These are phyloP conservation scores for Hemaris fuciformis DNA, from an alignment of 2,888 invertebrate genomes.

Conservation along the genomic window DNA sequence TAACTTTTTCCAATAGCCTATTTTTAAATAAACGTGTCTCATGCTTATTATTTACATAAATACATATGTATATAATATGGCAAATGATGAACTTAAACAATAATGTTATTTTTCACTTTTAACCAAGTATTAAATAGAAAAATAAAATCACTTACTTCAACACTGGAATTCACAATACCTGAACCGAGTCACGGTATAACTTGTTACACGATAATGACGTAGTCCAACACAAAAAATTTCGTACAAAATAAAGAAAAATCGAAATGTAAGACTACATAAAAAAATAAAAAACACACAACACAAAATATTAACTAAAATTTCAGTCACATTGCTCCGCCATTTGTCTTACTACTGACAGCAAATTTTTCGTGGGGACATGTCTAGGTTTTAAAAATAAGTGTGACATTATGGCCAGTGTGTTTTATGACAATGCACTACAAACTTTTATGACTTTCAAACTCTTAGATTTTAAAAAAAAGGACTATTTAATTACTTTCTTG, in stretches of 20 bases:
- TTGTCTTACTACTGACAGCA: slow-evolving; percentile 53
- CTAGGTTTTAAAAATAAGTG: slow-evolving; percentile 27
- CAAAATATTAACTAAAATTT: slow-evolving; percentile 76
- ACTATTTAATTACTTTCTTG: not conserved
- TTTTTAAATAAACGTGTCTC: too few species aligned
- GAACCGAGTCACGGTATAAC: slow-evolving; percentile 50
- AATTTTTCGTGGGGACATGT: slow-evolving; percentile 25
- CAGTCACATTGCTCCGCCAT: slow-evolving; percentile 76
- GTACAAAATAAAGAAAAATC: slow-evolving; percentile 61
- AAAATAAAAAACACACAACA: slow-evolving; percentile 78
- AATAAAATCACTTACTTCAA: slow-evolving; percentile 6
- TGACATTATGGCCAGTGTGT: slow-evolving; percentile 21
- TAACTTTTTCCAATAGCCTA: too few species aligned
- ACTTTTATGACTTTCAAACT: too few species aligned
- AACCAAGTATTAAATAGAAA: too few species aligned
- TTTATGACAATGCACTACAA: not conserved
- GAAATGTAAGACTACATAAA: slow-evolving; percentile 74
- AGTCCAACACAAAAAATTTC: slow-evolving; percentile 70
- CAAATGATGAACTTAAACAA: too few species aligned
- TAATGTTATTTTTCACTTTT: too few species aligned
- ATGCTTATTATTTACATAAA: too few species aligned
- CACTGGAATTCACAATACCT: not conserved
- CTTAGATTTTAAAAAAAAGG: too few species aligned
- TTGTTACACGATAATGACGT: slow-evolving; percentile 29
- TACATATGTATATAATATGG: too few species aligned